These are phyloP conservation scores for Dunckerocampus dactyliophorus DNA, from an alignment of 2,113 vertebrate genomes.

Conservation along the genomic window DNA sequence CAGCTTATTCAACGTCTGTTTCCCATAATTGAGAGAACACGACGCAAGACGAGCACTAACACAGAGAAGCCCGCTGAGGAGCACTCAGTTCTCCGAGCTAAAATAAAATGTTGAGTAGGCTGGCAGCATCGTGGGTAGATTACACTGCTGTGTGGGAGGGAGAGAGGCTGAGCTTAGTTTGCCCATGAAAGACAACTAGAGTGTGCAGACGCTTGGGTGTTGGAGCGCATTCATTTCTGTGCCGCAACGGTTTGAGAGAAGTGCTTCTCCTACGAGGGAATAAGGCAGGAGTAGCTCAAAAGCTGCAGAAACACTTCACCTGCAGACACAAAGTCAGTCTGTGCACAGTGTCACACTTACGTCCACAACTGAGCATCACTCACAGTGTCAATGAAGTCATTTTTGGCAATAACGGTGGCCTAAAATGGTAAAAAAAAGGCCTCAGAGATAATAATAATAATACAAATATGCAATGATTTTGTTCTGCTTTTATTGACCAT, in stretches of 20 bases:
- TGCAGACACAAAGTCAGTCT: constrained; percentile 25
- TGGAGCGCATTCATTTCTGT: constrained; percentile 6
- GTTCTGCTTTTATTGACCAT: too few species aligned
- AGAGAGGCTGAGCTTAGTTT: constrained; percentile 31
- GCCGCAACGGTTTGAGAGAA: constrained; percentile 19
- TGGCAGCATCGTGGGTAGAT: constrained; percentile 51
- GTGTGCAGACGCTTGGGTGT: constrained; percentile 13
- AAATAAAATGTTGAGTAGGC: constrained; percentile 67
- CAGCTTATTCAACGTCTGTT: constrained; percentile 34
- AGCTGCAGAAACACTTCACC: constrained; percentile 32
- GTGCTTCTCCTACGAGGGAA: constrained; percentile 18
- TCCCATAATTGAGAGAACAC: constrained; percentile 20
- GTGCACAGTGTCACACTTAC: background rate
- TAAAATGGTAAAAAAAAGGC: background rate
- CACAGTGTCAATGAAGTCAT: background rate
- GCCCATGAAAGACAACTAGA: constrained; percentile 34
- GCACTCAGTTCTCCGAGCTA: constrained; percentile 29
- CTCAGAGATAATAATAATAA: too few species aligned
- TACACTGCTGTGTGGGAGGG: constrained; percentile 60
- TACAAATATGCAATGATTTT: too few species aligned
- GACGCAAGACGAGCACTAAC: constrained; percentile 9
- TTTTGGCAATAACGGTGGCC: background rate
- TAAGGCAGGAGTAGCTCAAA: constrained; percentile 15
- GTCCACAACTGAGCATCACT: background rate
- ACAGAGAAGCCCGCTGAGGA: constrained; percentile 17